These are phyloP conservation scores for Puntigrus tetrazona DNA, from an alignment of 2,113 vertebrate genomes.

Conservation along the genomic window DNA sequence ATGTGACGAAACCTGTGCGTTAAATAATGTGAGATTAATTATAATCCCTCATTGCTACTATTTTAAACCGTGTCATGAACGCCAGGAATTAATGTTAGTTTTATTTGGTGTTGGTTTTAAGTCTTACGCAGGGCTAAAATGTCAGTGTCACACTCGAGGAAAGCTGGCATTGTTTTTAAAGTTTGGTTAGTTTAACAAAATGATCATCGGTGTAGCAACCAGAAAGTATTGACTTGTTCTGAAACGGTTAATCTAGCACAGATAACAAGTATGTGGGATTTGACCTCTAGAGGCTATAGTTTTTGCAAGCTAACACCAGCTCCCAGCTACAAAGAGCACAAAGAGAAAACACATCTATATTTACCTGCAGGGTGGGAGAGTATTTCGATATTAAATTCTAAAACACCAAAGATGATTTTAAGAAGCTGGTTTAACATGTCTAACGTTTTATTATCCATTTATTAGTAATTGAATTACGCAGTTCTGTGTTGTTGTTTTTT, in stretches of 20 bases:
- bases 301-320: constrained; percentile 47
- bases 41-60: background rate
- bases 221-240: background rate
- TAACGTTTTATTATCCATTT: background rate
- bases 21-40: background rate
- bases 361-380: too few species aligned
- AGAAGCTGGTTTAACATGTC: background rate
- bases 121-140: background rate
- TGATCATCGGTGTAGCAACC: background rate
- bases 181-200: background rate
- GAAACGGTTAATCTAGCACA: constrained; percentile 17
- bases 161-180: background rate
- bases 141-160: background rate
- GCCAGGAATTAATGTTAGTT: background rate
- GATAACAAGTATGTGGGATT: constrained; percentile 49
- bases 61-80: background rate
- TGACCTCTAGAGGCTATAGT: constrained; percentile 42
- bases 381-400: background rate
- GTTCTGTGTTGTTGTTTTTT: too few species aligned
- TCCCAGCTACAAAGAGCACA: background rate
- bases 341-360: background rate
- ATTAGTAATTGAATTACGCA: background rate
- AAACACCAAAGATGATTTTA: background rate
- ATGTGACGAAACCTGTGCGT: background rate
- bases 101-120: background rate